Evolutionary conservation across 2,888 invertebrate species (phyloP), one percentile per base, ranked within the genome.

Genomic region (Muscina levida): DNA sequence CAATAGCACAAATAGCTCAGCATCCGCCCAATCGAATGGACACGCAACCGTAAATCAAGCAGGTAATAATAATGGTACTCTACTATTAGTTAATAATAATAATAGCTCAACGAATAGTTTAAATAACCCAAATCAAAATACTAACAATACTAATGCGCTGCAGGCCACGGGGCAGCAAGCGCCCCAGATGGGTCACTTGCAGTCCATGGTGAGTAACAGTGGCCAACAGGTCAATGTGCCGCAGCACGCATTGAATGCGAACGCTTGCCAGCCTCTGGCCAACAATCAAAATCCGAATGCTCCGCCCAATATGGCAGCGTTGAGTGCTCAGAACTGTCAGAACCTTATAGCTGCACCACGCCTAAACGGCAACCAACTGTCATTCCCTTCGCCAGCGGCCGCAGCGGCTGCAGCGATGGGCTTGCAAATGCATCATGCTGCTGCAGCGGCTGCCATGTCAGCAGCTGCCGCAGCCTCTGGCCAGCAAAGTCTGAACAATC

Each of bases 341-440:
- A 88, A 85, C 82, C 84, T 88, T 56, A 88, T 88, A 84, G 92
- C 92, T 87, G 93, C 93, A 77, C 93, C 93, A 87, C 92, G 93
- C 87, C 91, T 93, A 87, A 93, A 93, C 85, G 92, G 92, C 86
- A 93, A 88, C 86, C 91, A 89, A 85, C 81, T 89, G 77, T 87
- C 89, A 71, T 89, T 89, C 78, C 87, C 88, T 70, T 92, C 90
- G 86, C 92, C 92, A 79, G 88, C 88, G 71, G 88, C 88, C 75
- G 88, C 88, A 82, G 88, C 88, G 84, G 88, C 88, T 82, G 91
- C 92, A 56, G 89, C 89, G 39, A 92, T 93, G 89, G 90, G 91
- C 81, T 86, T 91, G 87, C 90, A 91, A 88, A 92, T 92, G 91
- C 91, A 92, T 83, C 89, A 89, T 85, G 87, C 88, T 82, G 87